Base-by-base conservation (phyloP, 2,888 invertebrate species). In the Drosophila parthenogenetica region DNA sequence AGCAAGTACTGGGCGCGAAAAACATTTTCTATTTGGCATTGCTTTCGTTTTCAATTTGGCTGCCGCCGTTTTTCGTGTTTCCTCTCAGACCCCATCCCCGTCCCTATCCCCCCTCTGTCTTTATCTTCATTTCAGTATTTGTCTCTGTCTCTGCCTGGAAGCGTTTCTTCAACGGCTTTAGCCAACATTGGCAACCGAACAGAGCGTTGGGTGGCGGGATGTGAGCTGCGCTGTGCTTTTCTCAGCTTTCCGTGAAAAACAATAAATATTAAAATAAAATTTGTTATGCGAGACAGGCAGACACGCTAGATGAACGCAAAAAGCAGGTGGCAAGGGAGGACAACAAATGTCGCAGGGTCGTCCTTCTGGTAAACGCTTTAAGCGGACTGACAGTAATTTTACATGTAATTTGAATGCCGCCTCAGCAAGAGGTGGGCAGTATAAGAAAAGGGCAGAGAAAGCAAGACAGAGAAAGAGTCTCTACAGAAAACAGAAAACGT, bases 191-290 rank as follows among this genome's bases (percentile, higher is more conserved):
- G 16, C 17, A 29, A 16, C 25, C 16, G 22, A 40, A 40, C 17
- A 53, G 16, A 29, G 17, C 19, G n/a, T 19, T 8, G 29, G 7
- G 8, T 29, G 8, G 8, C 29, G 29, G 29, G 7, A 29, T 29
- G 29, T 7, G 29, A 69, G 68, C 45, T 43, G 50, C 49, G 73
- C 63, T 83, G 81, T 69, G 73, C 81, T 84, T 81, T 81, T 83
- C 76, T 73, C 70, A 69, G 76, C 82, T 73, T 77, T 79, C 72
- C 81, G 79, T 74, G 87, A 69, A 87, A 81, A 87, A 83, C 79
- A 83, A 87, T 83, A 83, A 83, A 83, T 83, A 83, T 83, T 83
- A 87, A 83, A 83, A 83, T 87, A 87, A 83, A 83, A 83, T 83
- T 76, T 84, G 84, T 86, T 83, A 72, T 77, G 81, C 75, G 66